A percentile compares a stretch with the other conserved stretches of the same genome.
Evolutionary conservation across 1,140 invertebrate genomes (phyloP).

Genomic region (Anagrus nilaparvatae): DNA sequence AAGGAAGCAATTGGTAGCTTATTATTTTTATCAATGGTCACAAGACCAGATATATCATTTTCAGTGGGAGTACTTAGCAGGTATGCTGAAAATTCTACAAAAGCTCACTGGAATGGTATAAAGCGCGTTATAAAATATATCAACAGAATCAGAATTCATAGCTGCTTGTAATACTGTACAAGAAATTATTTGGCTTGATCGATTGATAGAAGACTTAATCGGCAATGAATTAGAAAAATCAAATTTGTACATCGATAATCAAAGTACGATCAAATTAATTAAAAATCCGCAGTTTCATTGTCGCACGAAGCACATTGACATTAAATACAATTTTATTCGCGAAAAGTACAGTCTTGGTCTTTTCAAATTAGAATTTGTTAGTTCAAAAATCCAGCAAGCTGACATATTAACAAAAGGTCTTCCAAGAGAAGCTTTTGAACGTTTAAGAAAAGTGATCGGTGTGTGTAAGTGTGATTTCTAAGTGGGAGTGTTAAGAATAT

Average conservation of each 20-base stretch:
- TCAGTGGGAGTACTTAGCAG: slow-evolving; percentile 27
- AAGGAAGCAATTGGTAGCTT: slow-evolving; percentile 34
- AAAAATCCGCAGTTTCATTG: slow-evolving; percentile 7
- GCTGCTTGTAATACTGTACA: not conserved
- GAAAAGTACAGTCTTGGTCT: slow-evolving; percentile 1
- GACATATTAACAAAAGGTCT: slow-evolving; percentile 2
- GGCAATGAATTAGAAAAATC: not conserved
- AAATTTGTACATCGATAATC: slow-evolving; percentile 8
- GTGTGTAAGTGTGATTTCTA: not conserved
- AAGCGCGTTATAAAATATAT: slow-evolving; percentile 25
- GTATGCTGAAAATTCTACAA: slow-evolving; percentile 16
- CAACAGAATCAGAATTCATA: slow-evolving; percentile 8
- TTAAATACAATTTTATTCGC: slow-evolving; percentile 2
- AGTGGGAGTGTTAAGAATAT: too few relatives aligned
- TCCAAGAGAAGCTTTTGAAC: not conserved
- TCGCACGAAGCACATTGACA: slow-evolving; percentile 1
- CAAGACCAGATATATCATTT: slow-evolving; percentile 40
- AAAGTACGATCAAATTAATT: slow-evolving; percentile 7
- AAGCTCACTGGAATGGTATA: slow-evolving; percentile 10
- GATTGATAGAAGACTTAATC: not conserved
- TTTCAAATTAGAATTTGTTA: not conserved
- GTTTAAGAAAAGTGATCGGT: not conserved
- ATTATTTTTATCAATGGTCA: slow-evolving; percentile 35
- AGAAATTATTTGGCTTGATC: slow-evolving; percentile 9
- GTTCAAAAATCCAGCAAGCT: not conserved